Evolutionary conservation across 2,888 invertebrate genomes (phyloP), one percentile per base, ranked within the genome.

Genomic region (Philhelius pedissequus): DNA sequence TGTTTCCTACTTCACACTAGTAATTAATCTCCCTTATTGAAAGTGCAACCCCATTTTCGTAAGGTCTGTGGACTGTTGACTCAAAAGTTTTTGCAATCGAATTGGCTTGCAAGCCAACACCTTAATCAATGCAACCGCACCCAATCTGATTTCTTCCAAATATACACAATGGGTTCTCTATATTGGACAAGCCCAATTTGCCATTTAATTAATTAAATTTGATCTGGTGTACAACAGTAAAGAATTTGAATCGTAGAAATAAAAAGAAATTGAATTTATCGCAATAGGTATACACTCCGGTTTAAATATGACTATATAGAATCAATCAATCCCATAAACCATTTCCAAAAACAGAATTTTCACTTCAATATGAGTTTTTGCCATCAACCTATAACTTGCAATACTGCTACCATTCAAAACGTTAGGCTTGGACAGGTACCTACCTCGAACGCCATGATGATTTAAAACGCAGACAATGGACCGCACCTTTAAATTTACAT

Each of bases 401-500:
- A 83, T 78, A 74, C 70, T 78, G 43, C 74, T 83, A 74, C 74
- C 74, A 69, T n/a, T n/a, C n/a, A n/a, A n/a, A 48, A 62, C 30
- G 68, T n/a, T n/a, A n/a, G n/a, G n/a, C n/a, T n/a, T n/a, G n/a
- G n/a, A n/a, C 45, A 32, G 20, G 35, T 45, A 25, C 13, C 25
- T n/a, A n/a, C 20, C 66, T 52, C 56, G n/a, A n/a, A 43, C 30
- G 64, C 60, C 54, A 73, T 73, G 64, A 54, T 78, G 69, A 83
- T 58, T 78, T 70, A 79, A 58, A 50, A 54, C 15, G 43, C 69
- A 75, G 62, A 79, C 79, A 74, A 83, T 66, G 69, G 64, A 70
- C 69, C 83, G 58, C 79, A 64, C 83, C 83, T 79, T 60, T 79
- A 52, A 75, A 74, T 83, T 70, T 83, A 74, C 74, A 83, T 74